A percentile compares a stretch with the other conserved stretches of the same genome.
phyloP scores from a whole-genome alignment of 1,140 invertebrate genomes.

The Aplysia californica region DNA sequence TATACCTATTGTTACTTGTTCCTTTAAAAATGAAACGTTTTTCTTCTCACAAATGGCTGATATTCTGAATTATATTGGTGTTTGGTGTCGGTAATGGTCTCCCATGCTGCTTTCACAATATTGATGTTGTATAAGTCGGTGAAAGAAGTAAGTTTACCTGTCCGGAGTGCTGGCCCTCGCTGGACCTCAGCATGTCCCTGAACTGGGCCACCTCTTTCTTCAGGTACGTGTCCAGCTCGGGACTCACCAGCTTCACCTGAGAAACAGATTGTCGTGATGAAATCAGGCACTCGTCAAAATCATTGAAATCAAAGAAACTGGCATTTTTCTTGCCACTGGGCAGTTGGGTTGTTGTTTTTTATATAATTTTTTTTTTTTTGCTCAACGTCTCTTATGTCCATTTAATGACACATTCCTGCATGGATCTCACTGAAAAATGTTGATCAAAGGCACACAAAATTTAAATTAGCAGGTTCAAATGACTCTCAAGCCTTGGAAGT shows the following conservation, averaged over 20 bases:
- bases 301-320: neutral
- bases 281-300: neutral
- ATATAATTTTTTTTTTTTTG: too few species aligned
- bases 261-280: constrained; percentile 26
- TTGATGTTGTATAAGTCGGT: neutral
- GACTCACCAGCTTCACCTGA: constrained; percentile 87
- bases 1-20: too few species aligned
- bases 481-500: too few species aligned
- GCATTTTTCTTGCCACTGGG: neutral
- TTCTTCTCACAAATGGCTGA: too few species aligned
- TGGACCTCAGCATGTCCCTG: constrained; percentile 81
- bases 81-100: neutral
- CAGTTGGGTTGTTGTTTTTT: too few species aligned
- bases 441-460: too few species aligned
- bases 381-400: too few species aligned
- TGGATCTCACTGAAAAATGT: too few species aligned
- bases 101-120: neutral
- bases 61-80: neutral
- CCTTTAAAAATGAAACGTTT: too few species aligned
- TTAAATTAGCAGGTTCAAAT: too few species aligned
- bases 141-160: constrained; percentile 60
- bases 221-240: constrained; percentile 79
- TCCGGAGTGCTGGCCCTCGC: constrained; percentile 69
- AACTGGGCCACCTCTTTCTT: constrained; percentile 87
- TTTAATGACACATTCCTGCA: too few species aligned